Evolutionary conservation across 53 echinoderm and acorn worm genomes (phyloP), one percentile per base, ranked within the genome.

Genomic region (Arbacia lixula): DNA sequence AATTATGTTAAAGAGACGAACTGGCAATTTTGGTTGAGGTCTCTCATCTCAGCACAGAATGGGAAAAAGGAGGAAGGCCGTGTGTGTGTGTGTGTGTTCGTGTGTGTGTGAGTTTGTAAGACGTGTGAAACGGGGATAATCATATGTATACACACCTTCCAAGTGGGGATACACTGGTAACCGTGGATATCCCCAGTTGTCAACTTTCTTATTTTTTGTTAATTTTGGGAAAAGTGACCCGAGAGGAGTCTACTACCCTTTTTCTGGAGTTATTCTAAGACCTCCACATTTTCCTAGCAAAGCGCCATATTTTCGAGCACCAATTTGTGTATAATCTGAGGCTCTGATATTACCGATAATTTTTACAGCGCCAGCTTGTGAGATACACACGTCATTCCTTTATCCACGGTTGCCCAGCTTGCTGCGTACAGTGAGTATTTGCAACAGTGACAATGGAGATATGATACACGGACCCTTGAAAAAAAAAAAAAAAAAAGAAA

Each of bases 101-200:
- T n/a, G n/a, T 60, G 60, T 60, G 60, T 60, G 60, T 60, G 66
- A 6, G 66, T 36, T 32, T 66, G 36, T 35, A 66, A 35, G 16
- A 35, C 66, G 66, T 66, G 66, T 66, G 66, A 66, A 66, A 66
- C 36, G 66, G 4, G 66, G 66, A 66, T 34, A 66, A 66, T 36
- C n/a, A 36, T 66, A 66, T 31, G 8, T 36, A 31, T 66, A 66
- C 66, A 66, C n/a, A n/a, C n/a, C n/a, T n/a, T n/a, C 66, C 66
- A 66, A 66, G 36, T 66, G 66, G 66, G 66, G 66, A 66, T 66
- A 66, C 66, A 66, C 66, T 34, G 66, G 66, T 19, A 36, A 66
- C 34, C 17, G 66, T 66, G 66, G 66, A 66, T 66, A 66, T 36
- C 66, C 66, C 33, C 37, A 66, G 66, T 66, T 66, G 66, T 3